A percentile compares a stretch with the other conserved stretches of the same genome.
Conservation (phyloP, 2,888 invertebrate species). For the Ischnura elegans region DNA sequence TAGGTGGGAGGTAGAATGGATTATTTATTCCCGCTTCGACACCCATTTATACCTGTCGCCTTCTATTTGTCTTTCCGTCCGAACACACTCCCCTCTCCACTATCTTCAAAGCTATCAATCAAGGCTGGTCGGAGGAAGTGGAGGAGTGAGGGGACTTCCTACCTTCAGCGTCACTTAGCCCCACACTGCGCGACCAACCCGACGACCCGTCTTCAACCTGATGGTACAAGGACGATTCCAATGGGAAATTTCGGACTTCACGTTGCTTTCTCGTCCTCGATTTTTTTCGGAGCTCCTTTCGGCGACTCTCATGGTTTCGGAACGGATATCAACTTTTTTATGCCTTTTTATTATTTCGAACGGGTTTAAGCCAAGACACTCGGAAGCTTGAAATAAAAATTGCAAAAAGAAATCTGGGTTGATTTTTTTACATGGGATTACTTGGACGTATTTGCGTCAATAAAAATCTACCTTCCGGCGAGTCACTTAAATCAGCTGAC, state of each 20-base stretch:
- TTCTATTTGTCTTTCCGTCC: constrained; percentile 47
- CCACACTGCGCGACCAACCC: not conserved
- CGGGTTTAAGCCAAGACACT: not conserved
- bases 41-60: constrained; percentile 58
- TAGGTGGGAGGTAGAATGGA: constrained; percentile 4
- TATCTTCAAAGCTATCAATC: constrained; percentile 56
- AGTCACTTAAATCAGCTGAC: not conserved
- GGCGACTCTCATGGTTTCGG: constrained; percentile 33
- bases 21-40: constrained; percentile 23
- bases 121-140: constrained; percentile 55
- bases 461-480: not conserved
- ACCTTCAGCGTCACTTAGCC: constrained; percentile 42
- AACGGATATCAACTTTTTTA: constrained; percentile 34
- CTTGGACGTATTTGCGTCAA: not conserved
- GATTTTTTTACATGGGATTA: not conserved
- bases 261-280: constrained; percentile 29
- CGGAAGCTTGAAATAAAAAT: not conserved
- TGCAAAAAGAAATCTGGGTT: not conserved
- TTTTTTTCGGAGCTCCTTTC: constrained; percentile 34
- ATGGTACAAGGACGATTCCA: constrained; percentile 60
- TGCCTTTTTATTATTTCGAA: not conserved
- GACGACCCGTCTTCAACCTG: constrained; percentile 48
- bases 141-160: constrained; percentile 53
- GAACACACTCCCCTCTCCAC: constrained; percentile 16
- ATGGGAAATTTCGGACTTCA: constrained; percentile 23